Evolutionary conservation across 2,113 vertebrate species (phyloP).

Genomic region (Probosciger aterrimus): DNA sequence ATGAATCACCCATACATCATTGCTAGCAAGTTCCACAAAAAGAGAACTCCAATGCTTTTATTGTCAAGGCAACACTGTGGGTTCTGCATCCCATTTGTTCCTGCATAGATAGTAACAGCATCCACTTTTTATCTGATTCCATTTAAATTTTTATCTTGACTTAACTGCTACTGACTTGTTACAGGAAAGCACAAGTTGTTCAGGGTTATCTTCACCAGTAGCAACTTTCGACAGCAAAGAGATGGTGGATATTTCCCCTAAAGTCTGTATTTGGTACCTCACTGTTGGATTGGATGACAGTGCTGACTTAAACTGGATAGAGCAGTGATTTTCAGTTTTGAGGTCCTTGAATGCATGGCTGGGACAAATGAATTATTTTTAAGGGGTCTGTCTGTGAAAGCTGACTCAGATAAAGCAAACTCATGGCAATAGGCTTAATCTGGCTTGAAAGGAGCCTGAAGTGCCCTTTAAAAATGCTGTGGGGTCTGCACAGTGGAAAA

Average conservation of each 20-base stretch:
- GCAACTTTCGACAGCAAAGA: slow-evolving; percentile 4
- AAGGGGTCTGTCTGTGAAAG: background rate
- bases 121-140: slow-evolving; percentile 50
- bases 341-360: background rate
- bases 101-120: slow-evolving; percentile 21
- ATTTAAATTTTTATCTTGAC: slow-evolving; percentile 55
- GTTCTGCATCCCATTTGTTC: slow-evolving; percentile 48
- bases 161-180: slow-evolving; percentile 20
- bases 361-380: background rate
- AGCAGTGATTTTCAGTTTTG: background rate
- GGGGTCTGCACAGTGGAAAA: background rate
- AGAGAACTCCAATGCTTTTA: slow-evolving; percentile 24
- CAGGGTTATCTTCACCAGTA: slow-evolving; percentile 12
- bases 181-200: background rate
- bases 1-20: slow-evolving; percentile 38
- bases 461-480: background rate
- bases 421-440: background rate
- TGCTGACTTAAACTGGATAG: background rate
- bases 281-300: background rate
- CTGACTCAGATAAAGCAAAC: background rate
- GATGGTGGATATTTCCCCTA: background rate
- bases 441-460: background rate
- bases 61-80: slow-evolving; percentile 56
- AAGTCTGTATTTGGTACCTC: background rate
- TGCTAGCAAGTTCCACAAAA: slow-evolving; percentile 32